phyloP scores from a whole-genome alignment of 2,113 vertebrate species.

The Neotragus moschatus region DNA sequence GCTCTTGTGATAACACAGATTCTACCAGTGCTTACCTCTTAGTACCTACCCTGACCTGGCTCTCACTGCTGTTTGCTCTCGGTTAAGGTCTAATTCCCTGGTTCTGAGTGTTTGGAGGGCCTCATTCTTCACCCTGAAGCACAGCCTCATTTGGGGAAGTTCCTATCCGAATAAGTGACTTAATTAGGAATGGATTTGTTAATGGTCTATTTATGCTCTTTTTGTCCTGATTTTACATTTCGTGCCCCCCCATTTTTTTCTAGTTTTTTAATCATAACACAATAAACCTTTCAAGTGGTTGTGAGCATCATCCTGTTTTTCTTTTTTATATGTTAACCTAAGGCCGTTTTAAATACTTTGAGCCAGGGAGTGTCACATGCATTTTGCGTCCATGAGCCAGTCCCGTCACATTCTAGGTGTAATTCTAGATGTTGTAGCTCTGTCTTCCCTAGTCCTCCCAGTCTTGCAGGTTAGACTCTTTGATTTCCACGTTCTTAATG shows the following conservation, averaged over 20 bases:
- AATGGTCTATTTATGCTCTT: background rate
- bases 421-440: background rate
- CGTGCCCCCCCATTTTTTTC: background rate
- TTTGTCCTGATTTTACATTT: background rate
- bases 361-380: background rate
- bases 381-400: background rate
- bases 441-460: background rate
- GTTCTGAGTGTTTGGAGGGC: background rate
- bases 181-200: background rate
- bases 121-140: background rate
- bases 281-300: background rate
- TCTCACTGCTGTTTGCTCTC: background rate
- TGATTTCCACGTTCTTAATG: background rate
- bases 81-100: background rate
- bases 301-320: background rate
- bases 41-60: too few species aligned
- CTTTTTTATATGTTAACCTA: background rate
- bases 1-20: background rate
- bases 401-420: background rate
- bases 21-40: background rate
- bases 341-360: background rate
- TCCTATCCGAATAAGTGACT: background rate
- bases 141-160: background rate
- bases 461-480: background rate
- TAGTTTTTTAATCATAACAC: background rate